These are phyloP conservation scores for Parauchenoglanis ngamensis DNA, from an alignment of 2,797 vertebrate species.

Conservation along the genomic window DNA sequence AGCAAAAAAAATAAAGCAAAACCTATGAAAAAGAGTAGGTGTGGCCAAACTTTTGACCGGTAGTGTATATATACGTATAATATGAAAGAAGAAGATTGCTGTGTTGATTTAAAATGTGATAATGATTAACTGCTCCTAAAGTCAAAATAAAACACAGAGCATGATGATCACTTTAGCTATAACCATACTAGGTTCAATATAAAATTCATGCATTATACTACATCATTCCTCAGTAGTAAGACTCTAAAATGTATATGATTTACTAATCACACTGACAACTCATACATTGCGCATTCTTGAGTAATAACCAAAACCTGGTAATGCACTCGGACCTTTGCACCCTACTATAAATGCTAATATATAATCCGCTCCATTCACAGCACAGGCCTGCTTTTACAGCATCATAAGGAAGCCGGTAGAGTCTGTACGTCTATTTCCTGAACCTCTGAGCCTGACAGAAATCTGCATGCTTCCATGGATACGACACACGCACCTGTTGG, in stretches of 20 bases:
- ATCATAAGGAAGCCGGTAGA: slow-evolving; percentile 52
- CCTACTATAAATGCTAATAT: slow-evolving; percentile 13
- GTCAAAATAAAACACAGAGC: neutral
- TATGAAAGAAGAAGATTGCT: neutral
- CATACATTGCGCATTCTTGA: neutral
- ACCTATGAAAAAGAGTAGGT: too few relatives aligned
- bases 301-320: neutral
- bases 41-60: too few relatives aligned
- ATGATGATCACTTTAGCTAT: neutral
- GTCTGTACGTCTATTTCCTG: slow-evolving; percentile 52
- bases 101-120: neutral
- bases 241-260: slow-evolving; percentile 10
- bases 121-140: neutral
- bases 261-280: neutral
- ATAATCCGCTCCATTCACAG: neutral
- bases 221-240: neutral
- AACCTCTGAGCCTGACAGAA: slow-evolving; percentile 54
- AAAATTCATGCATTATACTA: neutral
- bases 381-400: slow-evolving; percentile 5
- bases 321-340: neutral
- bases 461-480: slow-evolving; percentile 56
- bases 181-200: neutral
- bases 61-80: neutral
- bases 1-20: too few relatives aligned
- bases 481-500: slow-evolving; percentile 56